phyloP scores from a whole-genome alignment of 92 coral and sea anemone species.

The Metridium senile region DNA sequence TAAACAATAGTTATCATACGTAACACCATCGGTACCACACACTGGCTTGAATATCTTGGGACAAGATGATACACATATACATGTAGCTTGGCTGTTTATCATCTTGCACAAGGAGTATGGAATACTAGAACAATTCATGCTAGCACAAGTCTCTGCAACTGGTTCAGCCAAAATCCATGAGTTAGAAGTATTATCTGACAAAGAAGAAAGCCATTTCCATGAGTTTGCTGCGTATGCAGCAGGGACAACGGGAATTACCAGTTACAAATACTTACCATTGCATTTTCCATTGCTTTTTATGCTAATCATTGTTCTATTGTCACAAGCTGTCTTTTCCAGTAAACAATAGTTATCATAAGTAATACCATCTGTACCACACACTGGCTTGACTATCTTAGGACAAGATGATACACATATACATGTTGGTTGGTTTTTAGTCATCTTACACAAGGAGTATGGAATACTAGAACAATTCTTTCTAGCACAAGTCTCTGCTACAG shows the following conservation, averaged over 20 bases:
- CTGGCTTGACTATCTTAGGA: conserved; percentile 16
- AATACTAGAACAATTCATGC: not conserved
- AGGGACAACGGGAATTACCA: no score
- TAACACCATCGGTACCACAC: conserved; percentile 19
- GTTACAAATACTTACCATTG: no score
- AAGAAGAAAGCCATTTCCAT: no score
- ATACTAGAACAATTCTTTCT: no score
- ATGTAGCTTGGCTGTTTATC: conserved; percentile 38
- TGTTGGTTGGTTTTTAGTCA: no score
- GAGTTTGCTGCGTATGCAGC: no score
- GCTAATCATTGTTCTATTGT: conserved; percentile 4
- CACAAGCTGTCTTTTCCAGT: conserved; percentile 4
- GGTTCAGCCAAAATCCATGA: no score
- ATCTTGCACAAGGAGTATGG: conserved; percentile 30
- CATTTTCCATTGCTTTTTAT: not conserved
- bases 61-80: conserved; percentile 31
- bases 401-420: no score
- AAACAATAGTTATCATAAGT: conserved; percentile 10
- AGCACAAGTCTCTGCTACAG: no score
- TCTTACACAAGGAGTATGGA: no score
- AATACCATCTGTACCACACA: conserved; percentile 18
- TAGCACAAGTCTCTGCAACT: not conserved
- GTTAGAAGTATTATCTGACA: no score
- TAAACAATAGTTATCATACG: conserved; percentile 16
- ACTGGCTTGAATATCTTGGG: conserved; percentile 15